A percentile compares a stretch with the other conserved stretches of the same genome.
Conservation (phyloP, 1,140 invertebrate species). For the Diuraphis noxia region DNA sequence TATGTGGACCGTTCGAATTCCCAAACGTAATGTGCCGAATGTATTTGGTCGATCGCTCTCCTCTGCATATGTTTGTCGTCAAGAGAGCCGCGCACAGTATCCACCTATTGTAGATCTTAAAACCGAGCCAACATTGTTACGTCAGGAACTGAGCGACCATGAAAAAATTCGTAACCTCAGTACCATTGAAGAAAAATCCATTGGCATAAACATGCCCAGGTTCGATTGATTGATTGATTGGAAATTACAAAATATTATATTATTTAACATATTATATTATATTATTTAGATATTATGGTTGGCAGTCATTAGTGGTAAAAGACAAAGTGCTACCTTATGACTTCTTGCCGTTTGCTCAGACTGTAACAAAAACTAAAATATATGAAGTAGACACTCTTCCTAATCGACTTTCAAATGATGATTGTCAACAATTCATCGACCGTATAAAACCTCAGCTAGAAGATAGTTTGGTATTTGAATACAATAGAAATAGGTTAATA, state of each 20-base stretch:
- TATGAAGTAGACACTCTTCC: constrained; percentile 64
- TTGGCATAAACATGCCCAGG: constrained; percentile 52
- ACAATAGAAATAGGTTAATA: constrained; percentile 46
- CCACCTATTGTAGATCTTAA: neutral
- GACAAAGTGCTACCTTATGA: constrained; percentile 70
- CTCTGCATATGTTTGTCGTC: neutral
- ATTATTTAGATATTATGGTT: constrained; percentile 80
- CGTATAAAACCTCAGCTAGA: constrained; percentile 55
- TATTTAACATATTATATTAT: constrained; percentile 64
- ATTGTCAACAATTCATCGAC: constrained; percentile 47
- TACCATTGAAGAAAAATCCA: constrained; percentile 54
- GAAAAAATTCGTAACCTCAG: constrained; percentile 52
- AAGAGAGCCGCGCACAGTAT: constrained; percentile 28
- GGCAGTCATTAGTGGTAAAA: constrained; percentile 66
- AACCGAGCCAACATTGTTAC: neutral
- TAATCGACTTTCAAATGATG: constrained; percentile 51
- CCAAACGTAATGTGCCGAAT: neutral
- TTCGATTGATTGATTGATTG: neutral
- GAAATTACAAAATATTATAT: neutral
- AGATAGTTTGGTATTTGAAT: constrained; percentile 54
- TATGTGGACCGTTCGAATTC: constrained; percentile 38
- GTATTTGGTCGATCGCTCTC: neutral
- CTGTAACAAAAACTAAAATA: constrained; percentile 73
- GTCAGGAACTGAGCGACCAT: constrained; percentile 8
- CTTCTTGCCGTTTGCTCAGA: constrained; percentile 68